Evolutionary conservation across 2,888 invertebrate genomes (phyloP), one percentile per base, ranked within the genome.

Genomic region (Cheilosia pagana): DNA sequence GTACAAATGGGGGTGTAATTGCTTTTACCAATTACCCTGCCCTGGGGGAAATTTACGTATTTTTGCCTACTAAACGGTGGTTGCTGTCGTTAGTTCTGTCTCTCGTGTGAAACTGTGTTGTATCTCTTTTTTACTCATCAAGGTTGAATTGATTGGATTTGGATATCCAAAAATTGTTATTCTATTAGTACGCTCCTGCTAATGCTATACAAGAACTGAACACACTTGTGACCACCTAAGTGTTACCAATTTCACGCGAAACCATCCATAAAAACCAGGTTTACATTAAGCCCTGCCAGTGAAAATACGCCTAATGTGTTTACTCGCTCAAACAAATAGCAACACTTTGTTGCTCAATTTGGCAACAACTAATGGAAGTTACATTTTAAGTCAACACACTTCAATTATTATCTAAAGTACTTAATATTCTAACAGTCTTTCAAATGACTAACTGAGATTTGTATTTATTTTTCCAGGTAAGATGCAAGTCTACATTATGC

Each of bases 391-490:
- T 16, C 16, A 43, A 43, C 43, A 43, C 43, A n/a, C n/a, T 10
- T 12, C 3, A 23, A 48, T 48, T 21, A 7, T 21, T 45, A 45
- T 45, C 16, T 45, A 8, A 45, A 16, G 39, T 10, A 45, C 7
- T 45, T 45, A 45, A 8, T 45, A 45, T 45, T 59, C 41, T 53
- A 21, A 28, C 3, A 16, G 43, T 48, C 31, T 45, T 21, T 2
- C 16, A n/a, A 43, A 12, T 70, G n/a, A 23, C 23, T 39, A 65
- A 50, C 14, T 28, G 28, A 62, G 1, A 0, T 28, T 62, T 19
- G 31, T 55, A n/a, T 48, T 43, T 60, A n/a, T 60, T 59, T 19
- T 77, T 77, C 5, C 70, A 77, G 76, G 76, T 77, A 77, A 70
- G 76, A 76, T 74, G 63, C 74, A 55, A 63, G 45, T 62, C 62